phyloP scores from a whole-genome alignment of 2,797 vertebrate species.

The Benthosema pterotum region DNA sequence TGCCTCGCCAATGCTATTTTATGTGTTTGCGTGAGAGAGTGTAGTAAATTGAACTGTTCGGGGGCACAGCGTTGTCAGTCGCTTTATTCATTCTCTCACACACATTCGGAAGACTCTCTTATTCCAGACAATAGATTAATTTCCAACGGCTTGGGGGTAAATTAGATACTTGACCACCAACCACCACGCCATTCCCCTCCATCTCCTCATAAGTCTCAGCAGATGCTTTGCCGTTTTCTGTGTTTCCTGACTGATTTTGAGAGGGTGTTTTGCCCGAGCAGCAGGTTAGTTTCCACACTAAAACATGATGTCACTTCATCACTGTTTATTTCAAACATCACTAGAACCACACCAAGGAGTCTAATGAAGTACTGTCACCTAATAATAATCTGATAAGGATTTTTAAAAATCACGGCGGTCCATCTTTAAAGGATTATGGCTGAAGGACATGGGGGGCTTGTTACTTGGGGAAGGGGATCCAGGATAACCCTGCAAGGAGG shows the following conservation, averaged over 20 bases:
- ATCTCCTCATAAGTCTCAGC: constrained; percentile 48
- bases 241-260: constrained; percentile 46
- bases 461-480: constrained; percentile 43
- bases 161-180: constrained; percentile 69
- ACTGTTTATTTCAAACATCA: no score
- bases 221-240: constrained; percentile 34
- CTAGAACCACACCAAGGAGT: no score
- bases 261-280: constrained; percentile 47
- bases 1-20: constrained; percentile 64
- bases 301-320: no score
- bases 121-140: constrained; percentile 79
- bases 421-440: constrained; percentile 55
- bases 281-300: constrained; percentile 7
- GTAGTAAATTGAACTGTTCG: constrained; percentile 66
- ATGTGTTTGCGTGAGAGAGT: constrained; percentile 59
- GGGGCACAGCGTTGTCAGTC: constrained; percentile 54
- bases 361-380: no score
- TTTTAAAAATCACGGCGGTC: no score
- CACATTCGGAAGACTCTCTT: constrained; percentile 71
- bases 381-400: no score
- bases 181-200: constrained; percentile 18
- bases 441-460: constrained; percentile 51
- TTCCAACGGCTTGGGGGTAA: constrained; percentile 70
- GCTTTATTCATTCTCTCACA: constrained; percentile 71
- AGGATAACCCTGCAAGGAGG: constrained; percentile 56